Evolutionary conservation across 2,113 vertebrate species (phyloP).

Genomic region (Fukomys damarensis): DNA sequence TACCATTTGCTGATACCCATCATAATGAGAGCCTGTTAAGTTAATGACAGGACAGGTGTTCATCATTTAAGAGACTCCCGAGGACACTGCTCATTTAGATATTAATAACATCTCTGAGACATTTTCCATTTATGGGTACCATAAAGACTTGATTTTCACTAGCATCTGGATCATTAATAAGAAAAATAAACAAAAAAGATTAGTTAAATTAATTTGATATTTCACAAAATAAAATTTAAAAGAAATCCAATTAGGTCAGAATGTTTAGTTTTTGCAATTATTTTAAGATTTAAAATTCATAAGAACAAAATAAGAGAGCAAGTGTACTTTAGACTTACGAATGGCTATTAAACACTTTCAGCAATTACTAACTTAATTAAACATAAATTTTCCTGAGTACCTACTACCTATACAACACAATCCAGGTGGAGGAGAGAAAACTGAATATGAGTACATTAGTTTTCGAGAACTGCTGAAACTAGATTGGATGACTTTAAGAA

Average conservation of each 20-base stretch:
- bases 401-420: neutral
- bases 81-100: conserved; percentile 64
- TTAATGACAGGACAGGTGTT: conserved; percentile 81
- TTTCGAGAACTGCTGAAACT: neutral
- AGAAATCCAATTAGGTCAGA: neutral
- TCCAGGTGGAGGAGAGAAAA: neutral
- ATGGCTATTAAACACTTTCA: neutral
- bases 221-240: conserved; percentile 45
- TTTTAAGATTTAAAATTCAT: neutral
- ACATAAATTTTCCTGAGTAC: conserved; percentile 22
- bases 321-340: neutral
- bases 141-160: conserved; percentile 37
- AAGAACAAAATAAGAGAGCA: neutral
- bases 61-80: conserved; percentile 77
- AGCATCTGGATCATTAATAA: conserved; percentile 57
- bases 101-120: conserved; percentile 68
- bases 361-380: neutral
- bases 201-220: neutral
- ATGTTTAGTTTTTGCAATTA: neutral
- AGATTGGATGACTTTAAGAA: neutral
- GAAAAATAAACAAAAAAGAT: conserved; percentile 51
- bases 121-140: conserved; percentile 48
- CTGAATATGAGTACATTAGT: neutral
- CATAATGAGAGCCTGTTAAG: conserved; percentile 70
- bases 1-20: conserved; percentile 72